Conservation (phyloP, 2,113 vertebrate species). For the Oreocharis arfaki region DNA sequence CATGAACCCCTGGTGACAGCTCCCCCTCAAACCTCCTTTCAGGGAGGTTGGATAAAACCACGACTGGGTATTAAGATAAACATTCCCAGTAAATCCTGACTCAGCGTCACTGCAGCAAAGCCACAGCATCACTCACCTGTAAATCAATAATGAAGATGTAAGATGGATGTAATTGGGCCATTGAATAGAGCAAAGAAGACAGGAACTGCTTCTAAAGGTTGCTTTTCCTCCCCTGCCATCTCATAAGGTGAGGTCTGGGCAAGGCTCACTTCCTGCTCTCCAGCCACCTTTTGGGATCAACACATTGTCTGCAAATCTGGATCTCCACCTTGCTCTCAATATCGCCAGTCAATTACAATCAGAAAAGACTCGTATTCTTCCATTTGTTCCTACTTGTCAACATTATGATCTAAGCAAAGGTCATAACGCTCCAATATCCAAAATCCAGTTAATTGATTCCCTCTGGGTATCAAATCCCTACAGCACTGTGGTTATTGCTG, state of each 20-base stretch:
- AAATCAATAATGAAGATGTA: not conserved
- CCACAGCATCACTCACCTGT: not conserved
- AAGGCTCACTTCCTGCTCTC: not conserved
- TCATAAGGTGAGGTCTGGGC: not conserved
- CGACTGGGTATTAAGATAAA: not conserved
- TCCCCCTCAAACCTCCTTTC: not conserved
- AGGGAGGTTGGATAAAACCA: not conserved
- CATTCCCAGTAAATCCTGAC: not conserved
- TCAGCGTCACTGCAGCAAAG: not conserved
- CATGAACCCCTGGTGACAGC: not conserved
- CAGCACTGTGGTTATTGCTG: slow-evolving; percentile 38
- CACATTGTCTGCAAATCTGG: not conserved
- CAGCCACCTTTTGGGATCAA: not conserved
- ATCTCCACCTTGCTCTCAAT: not conserved
- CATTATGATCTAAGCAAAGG: slow-evolving; percentile 37
- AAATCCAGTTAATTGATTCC: slow-evolving; percentile 61
- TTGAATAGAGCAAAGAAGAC: not conserved
- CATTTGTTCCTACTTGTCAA: not conserved
- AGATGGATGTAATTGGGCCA: not conserved
- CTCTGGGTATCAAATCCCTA: slow-evolving; percentile 50
- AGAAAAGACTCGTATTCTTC: not conserved
- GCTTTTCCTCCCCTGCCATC: not conserved
- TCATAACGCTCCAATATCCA: slow-evolving; percentile 53
- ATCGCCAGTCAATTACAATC: not conserved
- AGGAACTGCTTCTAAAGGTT: not conserved